Evolutionary conservation across 2,888 invertebrate genomes (phyloP).

Genomic region (Caenorhabditis sp.): DNA sequence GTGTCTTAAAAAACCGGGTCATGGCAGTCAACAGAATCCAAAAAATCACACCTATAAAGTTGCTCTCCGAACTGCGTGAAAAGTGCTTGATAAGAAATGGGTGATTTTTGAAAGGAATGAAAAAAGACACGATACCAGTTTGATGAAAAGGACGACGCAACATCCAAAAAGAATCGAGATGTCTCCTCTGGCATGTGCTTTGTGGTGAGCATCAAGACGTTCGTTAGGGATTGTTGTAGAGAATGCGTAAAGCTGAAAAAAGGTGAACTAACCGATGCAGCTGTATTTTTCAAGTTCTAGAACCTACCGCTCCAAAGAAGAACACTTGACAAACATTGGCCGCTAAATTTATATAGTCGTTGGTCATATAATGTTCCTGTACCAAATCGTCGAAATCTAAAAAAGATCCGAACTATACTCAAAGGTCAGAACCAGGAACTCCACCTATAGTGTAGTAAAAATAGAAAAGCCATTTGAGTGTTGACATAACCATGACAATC

Average conservation of each 20-base stretch:
- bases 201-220: conserved; percentile 81
- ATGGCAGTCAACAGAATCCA: conserved; percentile 50
- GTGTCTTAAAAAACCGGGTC: conserved; percentile 25
- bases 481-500: conserved; percentile 67
- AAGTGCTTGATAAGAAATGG: not conserved
- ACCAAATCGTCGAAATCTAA: conserved; percentile 78
- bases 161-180: conserved; percentile 81
- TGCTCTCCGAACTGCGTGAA: not conserved
- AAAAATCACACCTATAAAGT: conserved; percentile 55
- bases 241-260: conserved; percentile 75
- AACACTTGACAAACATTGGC: conserved; percentile 74
- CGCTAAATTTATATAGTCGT: conserved; percentile 74
- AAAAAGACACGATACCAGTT: conserved; percentile 71
- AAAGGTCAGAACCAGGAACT: not conserved
- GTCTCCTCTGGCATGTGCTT: conserved; percentile 81
- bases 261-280: not conserved
- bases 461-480: conserved; percentile 78
- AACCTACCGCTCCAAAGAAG: conserved; percentile 73
- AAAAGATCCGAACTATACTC: conserved; percentile 26
- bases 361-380: conserved; percentile 74
- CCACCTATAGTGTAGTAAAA: conserved; percentile 81
- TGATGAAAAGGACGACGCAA: conserved; percentile 77
- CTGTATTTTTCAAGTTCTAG: too few species aligned
- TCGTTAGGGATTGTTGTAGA: conserved; percentile 71
- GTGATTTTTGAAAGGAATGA: conserved; percentile 6